phyloP scores from a whole-genome alignment of 1,140 invertebrate species.

The Drosophila lowei region DNA sequence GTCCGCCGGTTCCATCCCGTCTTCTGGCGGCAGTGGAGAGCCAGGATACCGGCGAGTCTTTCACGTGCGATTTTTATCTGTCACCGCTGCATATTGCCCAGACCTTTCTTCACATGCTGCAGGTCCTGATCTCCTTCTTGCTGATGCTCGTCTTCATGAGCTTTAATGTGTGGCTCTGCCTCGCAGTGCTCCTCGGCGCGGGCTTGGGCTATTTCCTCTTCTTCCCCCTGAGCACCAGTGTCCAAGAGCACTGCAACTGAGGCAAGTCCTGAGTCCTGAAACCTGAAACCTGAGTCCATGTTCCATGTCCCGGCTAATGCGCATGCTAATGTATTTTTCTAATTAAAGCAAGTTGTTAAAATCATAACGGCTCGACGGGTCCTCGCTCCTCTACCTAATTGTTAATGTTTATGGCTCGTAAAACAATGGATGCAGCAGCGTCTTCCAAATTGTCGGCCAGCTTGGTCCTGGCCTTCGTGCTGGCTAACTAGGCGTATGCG shows the following conservation, averaged over 20 bases:
- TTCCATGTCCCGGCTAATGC: not conserved
- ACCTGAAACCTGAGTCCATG: no score
- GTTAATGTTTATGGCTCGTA: slow-evolving; percentile 78
- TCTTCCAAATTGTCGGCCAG: slow-evolving; percentile 27
- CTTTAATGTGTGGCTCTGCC: slow-evolving; percentile 88
- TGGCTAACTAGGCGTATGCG: slow-evolving; percentile 39
- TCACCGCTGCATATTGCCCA: slow-evolving; percentile 88
- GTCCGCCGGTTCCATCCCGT: not conserved
- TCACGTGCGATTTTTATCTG: slow-evolving; percentile 4
- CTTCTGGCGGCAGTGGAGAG: not conserved
- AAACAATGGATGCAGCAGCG: slow-evolving; percentile 71
- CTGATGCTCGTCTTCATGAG: slow-evolving; percentile 99
- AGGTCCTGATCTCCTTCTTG: slow-evolving; percentile 94
- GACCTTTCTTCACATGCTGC: slow-evolving; percentile 94
- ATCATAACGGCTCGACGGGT: slow-evolving; percentile 43
- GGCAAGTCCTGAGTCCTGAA: not conserved
- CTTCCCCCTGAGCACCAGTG: slow-evolving; percentile 81
- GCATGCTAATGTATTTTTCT: slow-evolving; percentile 75
- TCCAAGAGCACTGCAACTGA: slow-evolving; percentile 66
- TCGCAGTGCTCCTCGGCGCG: slow-evolving; percentile 93
- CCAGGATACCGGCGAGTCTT: no score
- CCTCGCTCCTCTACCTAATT: slow-evolving; percentile 49
- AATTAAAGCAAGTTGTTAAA: slow-evolving; percentile 74
- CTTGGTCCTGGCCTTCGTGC: not conserved
- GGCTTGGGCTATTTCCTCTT: slow-evolving; percentile 96